A percentile compares a stretch with the other conserved stretches of the same genome.
These are phyloP conservation scores for Geotrypetes seraphini DNA, from an alignment of 2,797 vertebrate species.

Conservation along the genomic window DNA sequence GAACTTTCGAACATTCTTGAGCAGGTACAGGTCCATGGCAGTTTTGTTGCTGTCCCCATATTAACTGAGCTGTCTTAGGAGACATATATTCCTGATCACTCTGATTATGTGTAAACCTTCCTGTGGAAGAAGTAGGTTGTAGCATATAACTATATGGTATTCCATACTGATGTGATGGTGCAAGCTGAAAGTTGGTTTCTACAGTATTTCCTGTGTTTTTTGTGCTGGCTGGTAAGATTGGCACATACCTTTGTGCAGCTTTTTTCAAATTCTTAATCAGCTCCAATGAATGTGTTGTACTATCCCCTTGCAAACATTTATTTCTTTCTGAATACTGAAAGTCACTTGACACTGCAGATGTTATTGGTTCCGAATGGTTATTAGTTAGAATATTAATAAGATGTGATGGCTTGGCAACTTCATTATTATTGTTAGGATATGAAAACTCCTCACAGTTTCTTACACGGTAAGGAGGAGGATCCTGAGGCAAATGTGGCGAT, in stretches of 20 bases:
- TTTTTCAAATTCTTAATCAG: no score
- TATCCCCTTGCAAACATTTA: no score
- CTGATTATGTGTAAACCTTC: conserved; percentile 6
- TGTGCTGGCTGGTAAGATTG: no score
- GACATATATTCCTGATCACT: conserved; percentile 3
- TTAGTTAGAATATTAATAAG: conserved; percentile 11
- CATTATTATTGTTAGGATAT: conserved; percentile 9
- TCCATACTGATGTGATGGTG: conserved; percentile 14
- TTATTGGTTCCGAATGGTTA: background rate
- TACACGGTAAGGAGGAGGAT: conserved; percentile 15
- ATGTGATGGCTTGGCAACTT: conserved; percentile 4
- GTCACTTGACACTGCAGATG: background rate
- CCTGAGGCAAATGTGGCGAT: conserved; percentile 5
- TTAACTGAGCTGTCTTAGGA: background rate
- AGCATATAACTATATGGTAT: conserved; percentile 1
- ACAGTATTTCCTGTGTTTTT: background rate
- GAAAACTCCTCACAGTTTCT: conserved; percentile 17
- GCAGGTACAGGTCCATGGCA: background rate
- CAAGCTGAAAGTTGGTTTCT: background rate
- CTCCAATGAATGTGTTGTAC: no score
- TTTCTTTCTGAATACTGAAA: no score
- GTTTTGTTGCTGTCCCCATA: background rate
- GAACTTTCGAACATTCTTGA: background rate
- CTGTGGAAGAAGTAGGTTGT: conserved; percentile 15
- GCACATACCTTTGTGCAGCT: no score